Base-by-base conservation (phyloP, 2,797 vertebrate genomes). In the Cetoscarus ocellatus region DNA sequence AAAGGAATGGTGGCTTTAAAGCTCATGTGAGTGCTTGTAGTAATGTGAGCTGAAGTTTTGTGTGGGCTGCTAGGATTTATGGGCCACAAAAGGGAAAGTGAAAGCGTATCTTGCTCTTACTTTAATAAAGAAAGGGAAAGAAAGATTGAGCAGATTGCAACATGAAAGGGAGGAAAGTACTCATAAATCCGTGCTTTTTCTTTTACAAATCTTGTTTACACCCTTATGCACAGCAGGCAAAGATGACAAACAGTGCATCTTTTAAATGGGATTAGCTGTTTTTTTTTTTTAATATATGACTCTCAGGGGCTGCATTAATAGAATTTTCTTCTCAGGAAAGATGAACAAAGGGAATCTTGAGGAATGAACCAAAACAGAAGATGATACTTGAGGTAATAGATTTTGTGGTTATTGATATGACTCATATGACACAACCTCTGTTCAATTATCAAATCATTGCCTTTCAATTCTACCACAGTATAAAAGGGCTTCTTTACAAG, bases 281-380 rank as follows among this genome's bases (percentile, higher is more conserved):
- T 55, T 80, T n/a, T n/a, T 50, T 61, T 64, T 19, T 42, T 44
- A 63, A 59, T 40, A 70, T 48, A 47, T 60, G 43, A 57, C 73
- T 18, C 64, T 72, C 65, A 55, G 14, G 10, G 63, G 62, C 67
- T 71, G 50, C 62, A 48, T 48, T 74, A 77, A 85, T 58, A 76
- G 34, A 75, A 71, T 76, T 79, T 86, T 45, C 54, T 78, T 38
- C 50, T 58, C 0, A 42, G 63, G 44, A 78, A 59, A 54, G 61
- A 71, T 62, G 48, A 83, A 86, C 61, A 84, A 75, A 82, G 49
- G 12, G 18, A 49, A 52, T 54, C 67, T 66, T 80, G 61, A 82
- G 58, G 50, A 57, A 39, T 43, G 43, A 71, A 73, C 35, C 67
- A 50, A 73, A 61, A 74, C 42, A 67, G 39, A 83, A 79, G 77